Conservation (phyloP, 23 tunicate species). For the Trididemnum nubilum region DNA sequence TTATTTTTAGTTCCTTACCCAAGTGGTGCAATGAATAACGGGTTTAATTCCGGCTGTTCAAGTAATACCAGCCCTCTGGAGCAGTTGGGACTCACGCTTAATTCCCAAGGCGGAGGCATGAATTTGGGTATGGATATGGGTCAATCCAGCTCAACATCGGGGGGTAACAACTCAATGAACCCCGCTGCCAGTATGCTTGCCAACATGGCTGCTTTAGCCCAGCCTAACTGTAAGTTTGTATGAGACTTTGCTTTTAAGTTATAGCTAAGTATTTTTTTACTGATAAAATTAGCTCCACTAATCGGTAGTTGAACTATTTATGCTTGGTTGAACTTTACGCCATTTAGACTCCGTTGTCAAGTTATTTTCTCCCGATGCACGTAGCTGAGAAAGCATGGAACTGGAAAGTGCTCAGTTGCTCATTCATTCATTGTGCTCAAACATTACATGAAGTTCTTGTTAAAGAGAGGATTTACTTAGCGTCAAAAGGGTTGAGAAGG, state of each 20-base stretch:
- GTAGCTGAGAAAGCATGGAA: too few relatives aligned
- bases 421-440: too few relatives aligned
- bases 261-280: too few relatives aligned
- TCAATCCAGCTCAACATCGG: conserved; percentile 30
- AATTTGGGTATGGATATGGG: conserved; percentile 28
- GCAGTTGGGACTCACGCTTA: conserved; percentile 53
- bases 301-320: too few relatives aligned
- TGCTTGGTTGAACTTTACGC: too few relatives aligned
- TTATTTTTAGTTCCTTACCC: conserved; percentile 52
- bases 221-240: conserved; percentile 49
- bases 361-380: too few relatives aligned
- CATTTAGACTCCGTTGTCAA: too few relatives aligned
- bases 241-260: too few relatives aligned
- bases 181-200: conserved; percentile 57
- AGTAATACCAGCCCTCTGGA: conserved; percentile 56
- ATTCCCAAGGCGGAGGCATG: conserved; percentile 48
- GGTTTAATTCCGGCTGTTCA: conserved; percentile 36
- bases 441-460: not conserved
- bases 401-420: too few relatives aligned
- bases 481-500: not conserved
- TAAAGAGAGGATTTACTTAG: not conserved
- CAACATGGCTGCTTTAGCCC: conserved; percentile 51
- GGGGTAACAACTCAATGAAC: conserved; percentile 10
- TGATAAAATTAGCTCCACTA: too few relatives aligned
- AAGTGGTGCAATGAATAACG: conserved; percentile 61